These are phyloP conservation scores for Podiceps cristatus DNA, from an alignment of 2,113 vertebrate genomes.

Conservation along the genomic window DNA sequence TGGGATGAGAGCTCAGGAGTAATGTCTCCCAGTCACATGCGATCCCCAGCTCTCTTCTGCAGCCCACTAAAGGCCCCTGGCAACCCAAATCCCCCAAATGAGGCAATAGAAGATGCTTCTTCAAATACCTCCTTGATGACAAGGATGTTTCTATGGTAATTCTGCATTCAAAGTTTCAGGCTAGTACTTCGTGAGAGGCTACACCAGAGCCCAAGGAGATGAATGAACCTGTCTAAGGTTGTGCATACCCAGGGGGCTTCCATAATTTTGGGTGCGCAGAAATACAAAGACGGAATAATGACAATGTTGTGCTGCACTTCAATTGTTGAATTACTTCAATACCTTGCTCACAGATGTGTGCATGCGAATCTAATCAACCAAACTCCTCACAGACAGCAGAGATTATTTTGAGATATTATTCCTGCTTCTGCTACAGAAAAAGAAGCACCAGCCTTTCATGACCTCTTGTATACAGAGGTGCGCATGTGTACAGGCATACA, in stretches of 20 bases:
- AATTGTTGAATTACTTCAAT: constrained; percentile 51
- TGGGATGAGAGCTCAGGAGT: not conserved
- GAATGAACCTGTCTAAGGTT: constrained; percentile 30
- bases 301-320: constrained; percentile 34
- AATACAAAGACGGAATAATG: constrained; percentile 23
- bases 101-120: not conserved
- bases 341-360: constrained; percentile 56
- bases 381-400: not conserved
- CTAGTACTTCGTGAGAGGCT: not conserved
- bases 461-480: not conserved
- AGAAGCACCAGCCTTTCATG: not conserved
- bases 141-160: constrained; percentile 58
- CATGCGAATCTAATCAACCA: constrained; percentile 41
- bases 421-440: not conserved
- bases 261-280: constrained; percentile 10
- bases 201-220: constrained; percentile 27
- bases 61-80: not conserved
- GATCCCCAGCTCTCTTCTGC: not conserved
- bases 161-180: constrained; percentile 17
- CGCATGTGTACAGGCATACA: rapidly evolving
- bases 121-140: constrained; percentile 36
- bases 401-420: constrained; percentile 29
- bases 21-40: not conserved
- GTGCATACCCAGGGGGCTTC: constrained; percentile 33
- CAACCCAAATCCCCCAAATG: not conserved